Conservation (phyloP, 2,113 vertebrate species). For the Xiphophorus hellerii region DNA sequence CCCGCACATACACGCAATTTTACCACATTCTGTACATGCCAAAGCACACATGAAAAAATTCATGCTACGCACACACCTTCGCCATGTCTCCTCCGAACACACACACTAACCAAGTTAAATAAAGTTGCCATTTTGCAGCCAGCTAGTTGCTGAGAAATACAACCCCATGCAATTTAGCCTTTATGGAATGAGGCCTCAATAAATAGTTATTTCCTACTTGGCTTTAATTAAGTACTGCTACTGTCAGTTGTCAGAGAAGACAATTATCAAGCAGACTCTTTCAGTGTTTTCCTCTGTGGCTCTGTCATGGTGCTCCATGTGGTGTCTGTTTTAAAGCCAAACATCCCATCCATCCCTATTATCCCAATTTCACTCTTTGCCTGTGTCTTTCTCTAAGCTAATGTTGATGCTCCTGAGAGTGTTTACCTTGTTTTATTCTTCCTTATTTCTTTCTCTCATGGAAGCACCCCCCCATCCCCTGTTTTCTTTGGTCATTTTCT, state of each 20-base stretch:
- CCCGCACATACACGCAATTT: conserved; percentile 8
- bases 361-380: conserved; percentile 38
- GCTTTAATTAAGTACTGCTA: conserved; percentile 79
- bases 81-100: conserved; percentile 23
- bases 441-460: conserved; percentile 35
- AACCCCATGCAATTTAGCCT: conserved; percentile 76
- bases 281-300: conserved; percentile 57
- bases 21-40: conserved; percentile 23
- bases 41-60: conserved; percentile 11
- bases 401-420: conserved; percentile 25
- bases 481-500: conserved; percentile 37
- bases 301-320: conserved; percentile 48
- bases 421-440: conserved; percentile 48
- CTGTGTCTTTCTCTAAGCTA: conserved; percentile 27
- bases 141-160: conserved; percentile 67
- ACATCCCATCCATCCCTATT: conserved; percentile 48
- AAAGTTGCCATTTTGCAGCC: conserved; percentile 73
- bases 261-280: conserved; percentile 76
- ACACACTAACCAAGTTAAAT: conserved; percentile 73
- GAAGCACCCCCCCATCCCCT: conserved; percentile 1
- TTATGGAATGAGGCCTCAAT: conserved; percentile 76
- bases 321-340: conserved; percentile 45
- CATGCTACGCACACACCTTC: not conserved
- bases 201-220: conserved; percentile 80
- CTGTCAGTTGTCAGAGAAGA: conserved; percentile 79